Evolutionary conservation across 1,140 invertebrate species (phyloP).

Genomic region (Thaumetopoea pityocampa): DNA sequence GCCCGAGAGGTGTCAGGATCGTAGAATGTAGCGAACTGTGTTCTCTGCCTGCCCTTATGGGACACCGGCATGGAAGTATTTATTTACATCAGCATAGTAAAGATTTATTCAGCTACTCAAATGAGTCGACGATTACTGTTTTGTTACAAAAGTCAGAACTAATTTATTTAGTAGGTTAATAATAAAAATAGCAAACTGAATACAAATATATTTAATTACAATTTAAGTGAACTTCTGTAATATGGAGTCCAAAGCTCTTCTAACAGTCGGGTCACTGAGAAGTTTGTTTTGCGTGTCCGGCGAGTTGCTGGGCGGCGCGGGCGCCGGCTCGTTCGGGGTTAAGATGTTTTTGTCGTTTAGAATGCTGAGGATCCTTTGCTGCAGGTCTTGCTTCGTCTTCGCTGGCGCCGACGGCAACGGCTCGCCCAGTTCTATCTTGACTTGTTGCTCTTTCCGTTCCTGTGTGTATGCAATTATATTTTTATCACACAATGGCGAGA

Average conservation of each 20-base stretch:
- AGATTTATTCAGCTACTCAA: too few relatives aligned
- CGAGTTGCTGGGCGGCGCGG: constrained; percentile 26
- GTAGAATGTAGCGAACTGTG: too few relatives aligned
- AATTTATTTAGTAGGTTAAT: too few relatives aligned
- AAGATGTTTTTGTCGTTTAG: constrained; percentile 78
- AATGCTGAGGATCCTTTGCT: constrained; percentile 90
- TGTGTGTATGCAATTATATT: constrained; percentile 39
- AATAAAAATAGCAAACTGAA: too few relatives aligned
- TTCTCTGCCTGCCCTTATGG: too few relatives aligned
- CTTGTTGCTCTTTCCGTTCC: constrained; percentile 83
- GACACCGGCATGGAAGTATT: too few relatives aligned
- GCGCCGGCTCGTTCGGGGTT: constrained; percentile 20
- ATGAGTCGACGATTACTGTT: too few relatives aligned
- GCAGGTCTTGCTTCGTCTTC: constrained; percentile 83
- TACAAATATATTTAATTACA: background rate
- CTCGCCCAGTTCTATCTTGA: constrained; percentile 82
- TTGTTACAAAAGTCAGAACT: too few relatives aligned
- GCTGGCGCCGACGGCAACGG: constrained; percentile 57
- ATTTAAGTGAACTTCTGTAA: constrained; percentile 73
- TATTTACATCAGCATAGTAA: too few relatives aligned
- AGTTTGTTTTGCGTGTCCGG: constrained; percentile 63
- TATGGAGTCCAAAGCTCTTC: constrained; percentile 86
- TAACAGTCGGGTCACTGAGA: constrained; percentile 83
- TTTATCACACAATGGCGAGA: too few relatives aligned
- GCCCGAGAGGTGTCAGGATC: too few relatives aligned